Evolutionary conservation across 2,113 vertebrate species (phyloP).

Genomic region (Pongo abelii): DNA sequence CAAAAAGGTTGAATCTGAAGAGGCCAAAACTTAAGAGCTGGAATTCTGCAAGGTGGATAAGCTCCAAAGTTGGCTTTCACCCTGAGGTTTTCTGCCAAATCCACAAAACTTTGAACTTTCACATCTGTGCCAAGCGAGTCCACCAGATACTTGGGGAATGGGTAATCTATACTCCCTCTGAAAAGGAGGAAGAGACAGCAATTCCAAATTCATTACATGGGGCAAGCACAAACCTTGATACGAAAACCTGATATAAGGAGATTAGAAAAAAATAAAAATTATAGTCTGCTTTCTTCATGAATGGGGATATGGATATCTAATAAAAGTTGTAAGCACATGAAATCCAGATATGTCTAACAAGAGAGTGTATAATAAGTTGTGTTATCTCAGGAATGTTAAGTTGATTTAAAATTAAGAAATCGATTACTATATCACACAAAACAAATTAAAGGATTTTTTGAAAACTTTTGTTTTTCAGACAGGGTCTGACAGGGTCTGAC

Average conservation of each 20-base stretch:
- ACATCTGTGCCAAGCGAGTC: background rate
- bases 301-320: background rate
- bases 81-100: background rate
- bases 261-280: background rate
- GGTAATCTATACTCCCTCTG: background rate
- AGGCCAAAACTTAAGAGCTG: background rate
- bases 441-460: background rate
- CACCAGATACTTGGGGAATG: background rate
- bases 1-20: background rate
- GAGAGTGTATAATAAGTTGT: background rate
- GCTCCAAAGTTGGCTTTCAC: background rate
- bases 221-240: background rate
- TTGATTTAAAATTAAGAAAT: slow-evolving; percentile 24
- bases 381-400: background rate
- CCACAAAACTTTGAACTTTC: background rate
- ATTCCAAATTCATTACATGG: background rate
- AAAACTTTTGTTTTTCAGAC: background rate
- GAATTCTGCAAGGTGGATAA: background rate
- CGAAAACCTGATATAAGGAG: background rate
- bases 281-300: background rate
- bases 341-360: background rate
- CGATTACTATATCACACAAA: background rate
- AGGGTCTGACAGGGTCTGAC: too few species aligned
- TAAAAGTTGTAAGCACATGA: background rate
- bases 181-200: background rate